phyloP scores from a whole-genome alignment of 1,140 invertebrate species.

The Yoshiicerus persimilis region DNA sequence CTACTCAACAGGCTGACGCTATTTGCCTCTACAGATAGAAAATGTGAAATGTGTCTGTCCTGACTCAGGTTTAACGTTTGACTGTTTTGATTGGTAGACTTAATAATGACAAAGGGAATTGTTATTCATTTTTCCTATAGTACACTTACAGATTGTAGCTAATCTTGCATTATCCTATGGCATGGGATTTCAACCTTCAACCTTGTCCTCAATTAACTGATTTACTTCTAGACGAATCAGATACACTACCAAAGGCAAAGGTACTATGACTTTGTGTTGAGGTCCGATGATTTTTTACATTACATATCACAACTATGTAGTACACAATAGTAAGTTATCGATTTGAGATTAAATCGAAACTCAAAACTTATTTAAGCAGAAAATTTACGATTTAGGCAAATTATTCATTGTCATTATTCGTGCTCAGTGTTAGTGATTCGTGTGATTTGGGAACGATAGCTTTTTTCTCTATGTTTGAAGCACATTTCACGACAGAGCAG shows the following conservation, averaged over 20 bases:
- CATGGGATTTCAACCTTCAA: not conserved
- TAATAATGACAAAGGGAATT: not conserved
- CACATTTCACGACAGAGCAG: not conserved
- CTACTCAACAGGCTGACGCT: too few species aligned
- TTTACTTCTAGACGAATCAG: not conserved
- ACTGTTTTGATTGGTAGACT: not conserved
- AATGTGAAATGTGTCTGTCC: not conserved
- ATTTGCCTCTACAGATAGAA: too few species aligned
- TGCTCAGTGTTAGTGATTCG: not conserved
- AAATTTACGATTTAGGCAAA: not conserved
- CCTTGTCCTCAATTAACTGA: slow-evolving; percentile 9
- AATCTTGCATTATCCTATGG: not conserved
- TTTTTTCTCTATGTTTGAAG: not conserved
- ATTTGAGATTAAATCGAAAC: not conserved
- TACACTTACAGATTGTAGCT: not conserved
- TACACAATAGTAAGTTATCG: not conserved
- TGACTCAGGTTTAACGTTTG: not conserved
- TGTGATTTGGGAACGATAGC: not conserved
- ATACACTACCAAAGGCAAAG: not conserved
- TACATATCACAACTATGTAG: too few species aligned
- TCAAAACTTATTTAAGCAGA: not conserved
- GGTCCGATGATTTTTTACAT: not conserved
- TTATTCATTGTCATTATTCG: not conserved
- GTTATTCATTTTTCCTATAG: not conserved
- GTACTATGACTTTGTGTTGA: not conserved